Percentiles rank a stretch among this genome's conserved stretches.
phyloP scores from a whole-genome alignment of 92 coral and sea anemone species.

The Ricordea florida region DNA sequence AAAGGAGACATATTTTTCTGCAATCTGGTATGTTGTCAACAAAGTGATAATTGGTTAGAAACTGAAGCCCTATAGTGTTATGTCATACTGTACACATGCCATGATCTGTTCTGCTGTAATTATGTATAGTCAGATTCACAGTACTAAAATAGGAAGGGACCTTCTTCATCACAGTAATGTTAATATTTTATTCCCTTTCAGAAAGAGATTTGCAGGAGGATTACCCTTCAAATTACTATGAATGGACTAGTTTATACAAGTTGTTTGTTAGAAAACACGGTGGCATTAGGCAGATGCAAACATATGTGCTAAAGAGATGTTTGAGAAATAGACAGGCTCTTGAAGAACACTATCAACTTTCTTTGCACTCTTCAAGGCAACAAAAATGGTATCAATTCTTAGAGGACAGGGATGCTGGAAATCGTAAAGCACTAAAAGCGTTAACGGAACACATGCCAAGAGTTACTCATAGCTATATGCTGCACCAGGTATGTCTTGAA shows the following conservation, averaged over 20 bases:
- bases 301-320: constrained; percentile 96
- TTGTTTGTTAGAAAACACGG: constrained; percentile 97
- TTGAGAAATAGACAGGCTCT: constrained; percentile 97
- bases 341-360: constrained; percentile 97
- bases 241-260: constrained; percentile 98
- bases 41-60: no score
- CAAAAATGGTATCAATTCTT: constrained; percentile 99
- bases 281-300: constrained; percentile 92
- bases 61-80: no score
- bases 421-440: constrained; percentile 94
- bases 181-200: constrained; percentile 8
- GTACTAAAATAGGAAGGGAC: no score
- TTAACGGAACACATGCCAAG: constrained; percentile 99
- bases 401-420: constrained; percentile 96
- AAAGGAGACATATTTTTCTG: no score
- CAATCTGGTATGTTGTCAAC: no score
- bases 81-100: no score
- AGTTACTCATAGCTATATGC: constrained; percentile 99
- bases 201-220: constrained; percentile 69
- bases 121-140: no score
- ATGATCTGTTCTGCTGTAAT: no score
- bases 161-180: no score
- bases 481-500: constrained; percentile 76
- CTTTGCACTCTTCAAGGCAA: constrained; percentile 97
- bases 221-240: constrained; percentile 95